These are phyloP conservation scores for Hydropotes inermis DNA, from an alignment of 2,113 vertebrate species.

Conservation along the genomic window DNA sequence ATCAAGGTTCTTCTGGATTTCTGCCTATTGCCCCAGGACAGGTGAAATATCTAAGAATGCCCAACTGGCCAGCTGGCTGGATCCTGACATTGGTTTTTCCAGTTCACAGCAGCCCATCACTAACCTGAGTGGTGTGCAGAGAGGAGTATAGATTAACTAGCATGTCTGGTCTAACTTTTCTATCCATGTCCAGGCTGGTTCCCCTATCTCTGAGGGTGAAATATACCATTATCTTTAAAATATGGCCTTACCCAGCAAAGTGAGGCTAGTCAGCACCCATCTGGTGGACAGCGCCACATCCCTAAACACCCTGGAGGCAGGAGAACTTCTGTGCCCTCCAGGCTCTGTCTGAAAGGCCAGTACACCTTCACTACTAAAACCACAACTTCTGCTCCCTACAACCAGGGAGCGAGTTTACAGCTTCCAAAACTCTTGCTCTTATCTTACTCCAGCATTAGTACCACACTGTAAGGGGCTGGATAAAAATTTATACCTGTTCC, in stretches of 20 bases:
- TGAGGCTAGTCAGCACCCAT: slow-evolving; percentile 55
- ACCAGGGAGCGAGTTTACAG: background rate
- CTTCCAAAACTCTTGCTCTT: background rate
- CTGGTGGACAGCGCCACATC: slow-evolving; percentile 64
- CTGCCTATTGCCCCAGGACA: slow-evolving; percentile 35
- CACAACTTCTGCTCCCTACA: background rate
- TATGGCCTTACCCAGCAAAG: background rate
- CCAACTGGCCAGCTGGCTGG: background rate
- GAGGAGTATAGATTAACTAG: background rate
- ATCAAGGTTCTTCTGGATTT: slow-evolving; percentile 32
- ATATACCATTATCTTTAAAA: background rate
- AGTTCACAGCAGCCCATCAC: background rate
- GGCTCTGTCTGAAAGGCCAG: background rate
- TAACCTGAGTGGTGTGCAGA: background rate
- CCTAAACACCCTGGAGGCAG: background rate
- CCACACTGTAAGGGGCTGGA: background rate
- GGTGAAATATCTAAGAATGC: slow-evolving; percentile 29
- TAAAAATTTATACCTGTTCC: background rate
- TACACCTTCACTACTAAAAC: background rate
- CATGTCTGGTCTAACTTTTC: background rate
- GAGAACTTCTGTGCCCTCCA: background rate
- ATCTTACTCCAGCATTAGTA: background rate
- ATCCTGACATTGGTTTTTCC: slow-evolving; percentile 27
- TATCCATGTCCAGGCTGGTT: background rate
- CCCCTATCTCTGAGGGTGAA: background rate